Base-by-base conservation (phyloP, 2,888 invertebrate genomes). In the Candidula unifasciata region DNA sequence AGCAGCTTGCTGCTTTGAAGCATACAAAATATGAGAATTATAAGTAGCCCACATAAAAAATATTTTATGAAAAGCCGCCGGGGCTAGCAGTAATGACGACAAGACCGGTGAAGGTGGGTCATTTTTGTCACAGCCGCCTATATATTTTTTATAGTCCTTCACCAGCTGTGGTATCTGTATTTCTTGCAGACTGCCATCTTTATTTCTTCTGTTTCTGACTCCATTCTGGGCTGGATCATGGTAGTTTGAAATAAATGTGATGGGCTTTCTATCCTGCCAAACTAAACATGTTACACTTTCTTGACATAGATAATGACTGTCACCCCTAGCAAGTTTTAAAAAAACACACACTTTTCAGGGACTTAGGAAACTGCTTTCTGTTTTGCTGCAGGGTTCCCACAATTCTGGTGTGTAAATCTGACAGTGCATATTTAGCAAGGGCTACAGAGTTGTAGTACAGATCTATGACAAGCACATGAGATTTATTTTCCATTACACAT, bases 311-410 rank as follows among this genome's bases (percentile, higher is more conserved):
- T n/a, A n/a, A n/a, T n/a, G n/a, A n/a, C n/a, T n/a, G n/a, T n/a
- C 80, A 66, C n/a, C 24, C 84, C 86, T 87, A 87, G 83, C 81
- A 85, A 54, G 54, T 87, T 86, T 68, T n/a, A 52, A 52, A 54
- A 54, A 52, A 30, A 76, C 18, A 24, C 69, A 35, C 27, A n/a
- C n/a, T n/a, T n/a, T n/a, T n/a, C n/a, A n/a, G n/a, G n/a, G n/a
- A n/a, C n/a, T n/a, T n/a, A n/a, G n/a, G n/a, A n/a, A n/a, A n/a
- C n/a, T n/a, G n/a, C n/a, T n/a, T n/a, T n/a, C n/a, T n/a, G n/a
- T n/a, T n/a, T n/a, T n/a, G n/a, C n/a, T n/a, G n/a, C n/a, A n/a
- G n/a, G n/a, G n/a, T n/a, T n/a, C n/a, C n/a, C 24, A 52, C 71
- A 57, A 85, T 44, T 64, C 73, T 52, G 77, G 54, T 37, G 82